Evolutionary conservation across 1,140 invertebrate genomes (phyloP), one percentile per base, ranked within the genome.

Genomic region (Cotesia glomerata): DNA sequence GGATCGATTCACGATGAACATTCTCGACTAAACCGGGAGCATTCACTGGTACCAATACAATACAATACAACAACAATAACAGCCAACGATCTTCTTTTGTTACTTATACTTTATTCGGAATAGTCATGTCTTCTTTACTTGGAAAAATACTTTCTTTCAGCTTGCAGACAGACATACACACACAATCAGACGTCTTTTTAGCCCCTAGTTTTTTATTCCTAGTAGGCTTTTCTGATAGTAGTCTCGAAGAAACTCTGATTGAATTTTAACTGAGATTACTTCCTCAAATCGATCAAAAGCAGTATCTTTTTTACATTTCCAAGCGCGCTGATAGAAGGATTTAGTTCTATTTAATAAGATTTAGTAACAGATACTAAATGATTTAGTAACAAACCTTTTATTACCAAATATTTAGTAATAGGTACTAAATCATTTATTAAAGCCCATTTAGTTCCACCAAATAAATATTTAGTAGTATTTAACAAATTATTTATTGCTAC

Each of bases 261-360:
- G 69, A 61, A 71, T 71, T 71, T 65, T 58, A 32, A 61, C 49
- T 64, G 62, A 65, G 69, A 71, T 71, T 64, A 71, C 69, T 71
- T 71, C 61, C 69, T 36, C 62, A 32, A 64, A 8, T 39, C 16
- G 35, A 71, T 49, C 35, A 54, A 63, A 45, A 71, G 45, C 26
- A 26, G 26, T 26, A 26, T 26, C 26, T 26, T 26, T 0, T 26
- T 26, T 26, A 26, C 26, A 26, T 26, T 26, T 26, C 26, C 26
- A 26, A 26, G 26, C 26, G n/a, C n/a, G n/a, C n/a, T n/a, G n/a
- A n/a, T n/a, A n/a, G n/a, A n/a, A n/a, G n/a, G n/a, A n/a, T n/a
- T n/a, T n/a, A n/a, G n/a, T n/a, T n/a, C n/a, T n/a, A n/a, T n/a
- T n/a, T n/a, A n/a, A n/a, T n/a, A n/a, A n/a, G n/a, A n/a, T n/a